phyloP scores from a whole-genome alignment of 2,888 invertebrate species.

The Hetaerina titia region DNA sequence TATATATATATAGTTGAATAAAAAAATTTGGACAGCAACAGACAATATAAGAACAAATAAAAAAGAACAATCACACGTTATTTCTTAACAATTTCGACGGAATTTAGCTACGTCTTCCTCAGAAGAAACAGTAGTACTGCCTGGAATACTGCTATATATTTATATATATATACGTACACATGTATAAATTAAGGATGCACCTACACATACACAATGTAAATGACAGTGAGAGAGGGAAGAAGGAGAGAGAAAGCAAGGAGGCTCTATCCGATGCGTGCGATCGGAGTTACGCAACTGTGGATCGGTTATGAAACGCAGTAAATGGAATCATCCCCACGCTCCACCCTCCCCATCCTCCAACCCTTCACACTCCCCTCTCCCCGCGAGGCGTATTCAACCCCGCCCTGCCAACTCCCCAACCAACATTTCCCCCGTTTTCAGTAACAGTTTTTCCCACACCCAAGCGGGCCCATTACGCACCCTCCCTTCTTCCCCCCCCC shows the following conservation, averaged over 20 bases:
- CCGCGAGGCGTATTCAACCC: background rate
- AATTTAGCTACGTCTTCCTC: too few species aligned
- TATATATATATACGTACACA: too few species aligned
- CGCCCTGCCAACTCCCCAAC: background rate
- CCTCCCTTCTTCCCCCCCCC: background rate
- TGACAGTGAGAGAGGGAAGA: background rate
- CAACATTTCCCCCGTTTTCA: background rate
- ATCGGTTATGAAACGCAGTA: constrained; percentile 45
- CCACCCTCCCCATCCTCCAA: background rate
- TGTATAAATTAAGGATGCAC: too few species aligned
- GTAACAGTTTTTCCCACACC: constrained; percentile 30
- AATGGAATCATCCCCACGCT: constrained; percentile 25
- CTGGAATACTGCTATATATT: too few species aligned
- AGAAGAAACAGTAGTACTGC: too few species aligned
- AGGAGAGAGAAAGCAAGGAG: background rate
- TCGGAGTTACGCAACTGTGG: constrained; percentile 30
- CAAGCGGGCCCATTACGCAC: constrained; percentile 10
- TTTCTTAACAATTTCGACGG: too few species aligned
- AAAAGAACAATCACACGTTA: too few species aligned
- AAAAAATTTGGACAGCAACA: too few species aligned
- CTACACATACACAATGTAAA: too few species aligned
- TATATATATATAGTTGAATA: too few species aligned
- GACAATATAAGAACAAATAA: too few species aligned
- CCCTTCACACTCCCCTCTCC: background rate
- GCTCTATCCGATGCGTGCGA: background rate